Conservation (phyloP, 2,113 vertebrate genomes). For the Leptosomus discolor region DNA sequence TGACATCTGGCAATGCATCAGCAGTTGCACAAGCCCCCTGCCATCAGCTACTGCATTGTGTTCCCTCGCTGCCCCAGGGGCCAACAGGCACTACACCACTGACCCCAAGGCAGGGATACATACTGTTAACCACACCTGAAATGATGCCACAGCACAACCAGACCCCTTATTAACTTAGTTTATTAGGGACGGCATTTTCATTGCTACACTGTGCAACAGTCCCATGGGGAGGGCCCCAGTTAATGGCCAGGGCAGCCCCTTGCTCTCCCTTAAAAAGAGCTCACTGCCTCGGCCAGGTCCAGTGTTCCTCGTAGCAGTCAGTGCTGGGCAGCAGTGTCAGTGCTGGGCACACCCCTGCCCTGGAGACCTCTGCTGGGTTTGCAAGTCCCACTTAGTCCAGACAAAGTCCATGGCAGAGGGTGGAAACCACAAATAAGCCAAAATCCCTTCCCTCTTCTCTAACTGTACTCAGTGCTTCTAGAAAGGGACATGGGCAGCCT, state of each 20-base stretch:
- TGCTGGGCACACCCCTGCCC: not conserved
- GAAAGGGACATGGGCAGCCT: not conserved
- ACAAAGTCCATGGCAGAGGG: not conserved
- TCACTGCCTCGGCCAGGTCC: not conserved
- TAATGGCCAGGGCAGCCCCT: not conserved
- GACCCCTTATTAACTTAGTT: slow-evolving; percentile 46
- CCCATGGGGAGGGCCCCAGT: not conserved
- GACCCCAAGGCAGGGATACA: accelerated
- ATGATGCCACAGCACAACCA: not conserved
- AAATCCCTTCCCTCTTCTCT: not conserved
- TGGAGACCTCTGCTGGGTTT: not conserved
- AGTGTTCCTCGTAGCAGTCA: not conserved
- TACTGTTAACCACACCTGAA: not conserved
- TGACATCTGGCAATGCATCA: not conserved
- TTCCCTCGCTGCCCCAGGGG: not conserved
- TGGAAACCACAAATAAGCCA: not conserved
- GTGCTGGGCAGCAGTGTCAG: slow-evolving; percentile 14
- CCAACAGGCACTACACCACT: not conserved
- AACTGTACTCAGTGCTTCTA: slow-evolving; percentile 48
- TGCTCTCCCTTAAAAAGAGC: not conserved
- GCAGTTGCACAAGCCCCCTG: not conserved
- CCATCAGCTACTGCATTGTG: not conserved
- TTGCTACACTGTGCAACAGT: not conserved
- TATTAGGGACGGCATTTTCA: slow-evolving; percentile 66
- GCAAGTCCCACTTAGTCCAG: not conserved